These are phyloP conservation scores for Drosophila erecta DNA, from an alignment of 1,140 invertebrate genomes.

Conservation along the genomic window DNA sequence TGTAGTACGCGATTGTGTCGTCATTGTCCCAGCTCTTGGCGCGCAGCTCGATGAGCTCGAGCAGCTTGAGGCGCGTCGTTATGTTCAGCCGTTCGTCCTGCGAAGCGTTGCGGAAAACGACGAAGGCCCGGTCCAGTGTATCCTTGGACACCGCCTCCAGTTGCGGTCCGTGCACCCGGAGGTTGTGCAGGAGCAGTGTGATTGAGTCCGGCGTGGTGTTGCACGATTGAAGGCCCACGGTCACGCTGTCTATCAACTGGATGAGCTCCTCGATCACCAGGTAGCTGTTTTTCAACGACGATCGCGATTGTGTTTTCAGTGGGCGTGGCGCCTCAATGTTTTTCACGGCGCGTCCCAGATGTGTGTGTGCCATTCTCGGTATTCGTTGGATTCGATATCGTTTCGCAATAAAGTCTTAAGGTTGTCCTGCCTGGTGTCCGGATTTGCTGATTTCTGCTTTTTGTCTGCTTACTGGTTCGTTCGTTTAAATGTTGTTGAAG, in stretches of 20 bases:
- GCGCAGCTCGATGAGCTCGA: slow-evolving; percentile 94
- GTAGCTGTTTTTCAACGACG: slow-evolving; percentile 79
- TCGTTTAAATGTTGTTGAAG: slow-evolving; percentile 55
- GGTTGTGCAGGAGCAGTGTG: slow-evolving; percentile 85
- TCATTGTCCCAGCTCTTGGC: slow-evolving; percentile 94
- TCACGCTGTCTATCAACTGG: slow-evolving; percentile 89
- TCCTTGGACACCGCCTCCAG: slow-evolving; percentile 91
- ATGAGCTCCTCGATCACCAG: slow-evolving; percentile 88
- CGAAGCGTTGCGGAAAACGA: slow-evolving; percentile 93
- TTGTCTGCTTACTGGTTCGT: slow-evolving; percentile 55
- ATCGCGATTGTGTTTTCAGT: slow-evolving; percentile 87
- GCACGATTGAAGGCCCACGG: slow-evolving; percentile 88
- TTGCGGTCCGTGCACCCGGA: slow-evolving; percentile 90
- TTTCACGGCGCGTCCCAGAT: slow-evolving; percentile 86
- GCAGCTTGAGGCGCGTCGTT: slow-evolving; percentile 91
- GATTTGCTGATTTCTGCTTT: slow-evolving; percentile 12
- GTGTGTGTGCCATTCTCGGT: slow-evolving; percentile 77
- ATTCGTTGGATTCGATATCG: slow-evolving; percentile 29
- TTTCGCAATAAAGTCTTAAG: slow-evolving; percentile 9
- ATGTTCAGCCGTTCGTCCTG: slow-evolving; percentile 92
- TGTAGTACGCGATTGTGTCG: slow-evolving; percentile 92
- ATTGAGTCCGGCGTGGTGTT: slow-evolving; percentile 80
- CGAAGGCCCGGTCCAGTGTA: slow-evolving; percentile 88
- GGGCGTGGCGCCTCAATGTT: slow-evolving; percentile 90
- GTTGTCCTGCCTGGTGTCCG: slow-evolving; percentile 31